A percentile compares a stretch with the other conserved stretches of the same genome.
Evolutionary conservation across 2,113 vertebrate species (phyloP).

Genomic region (Cochlearius cochlearius): DNA sequence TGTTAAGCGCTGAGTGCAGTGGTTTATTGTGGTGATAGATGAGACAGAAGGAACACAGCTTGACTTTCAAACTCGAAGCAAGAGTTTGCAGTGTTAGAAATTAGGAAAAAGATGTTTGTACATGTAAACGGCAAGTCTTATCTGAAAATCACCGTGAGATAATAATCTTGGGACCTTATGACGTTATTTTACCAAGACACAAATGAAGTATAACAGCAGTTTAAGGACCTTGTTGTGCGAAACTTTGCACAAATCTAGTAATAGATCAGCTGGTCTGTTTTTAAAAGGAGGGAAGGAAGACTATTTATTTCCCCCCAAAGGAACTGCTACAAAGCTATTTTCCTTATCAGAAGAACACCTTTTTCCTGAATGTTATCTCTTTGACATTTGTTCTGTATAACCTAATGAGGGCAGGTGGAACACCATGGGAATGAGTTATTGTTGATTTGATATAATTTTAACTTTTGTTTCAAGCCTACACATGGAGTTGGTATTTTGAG

Average conservation of each 20-base stretch:
- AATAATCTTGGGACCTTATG: conserved; percentile 1
- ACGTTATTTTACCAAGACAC: neutral
- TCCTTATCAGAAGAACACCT: conserved; percentile 65
- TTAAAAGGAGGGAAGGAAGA: conserved; percentile 59
- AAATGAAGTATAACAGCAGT: neutral
- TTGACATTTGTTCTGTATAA: conserved; percentile 50
- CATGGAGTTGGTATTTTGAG: conserved; percentile 1
- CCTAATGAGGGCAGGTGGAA: conserved; percentile 48
- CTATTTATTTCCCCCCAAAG: conserved; percentile 46
- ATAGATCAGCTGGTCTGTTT: conserved; percentile 40
- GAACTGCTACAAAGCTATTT: conserved; percentile 49
- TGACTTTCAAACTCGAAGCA: conserved; percentile 18
- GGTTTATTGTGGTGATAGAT: neutral
- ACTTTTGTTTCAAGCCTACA: conserved; percentile 6
- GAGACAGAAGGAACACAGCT: neutral
- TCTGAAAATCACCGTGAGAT: conserved; percentile 23
- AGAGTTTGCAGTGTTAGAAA: neutral
- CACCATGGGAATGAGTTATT: conserved; percentile 48
- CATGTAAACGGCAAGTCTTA: neutral
- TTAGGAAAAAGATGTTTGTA: neutral
- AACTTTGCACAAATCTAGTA: conserved; percentile 36
- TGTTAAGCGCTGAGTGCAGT: neutral
- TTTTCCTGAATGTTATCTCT: conserved; percentile 62
- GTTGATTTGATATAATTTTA: conserved; percentile 51
- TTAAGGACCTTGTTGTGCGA: neutral